phyloP scores from a whole-genome alignment of 2,888 invertebrate species.

The Protophormia terraenovae region DNA sequence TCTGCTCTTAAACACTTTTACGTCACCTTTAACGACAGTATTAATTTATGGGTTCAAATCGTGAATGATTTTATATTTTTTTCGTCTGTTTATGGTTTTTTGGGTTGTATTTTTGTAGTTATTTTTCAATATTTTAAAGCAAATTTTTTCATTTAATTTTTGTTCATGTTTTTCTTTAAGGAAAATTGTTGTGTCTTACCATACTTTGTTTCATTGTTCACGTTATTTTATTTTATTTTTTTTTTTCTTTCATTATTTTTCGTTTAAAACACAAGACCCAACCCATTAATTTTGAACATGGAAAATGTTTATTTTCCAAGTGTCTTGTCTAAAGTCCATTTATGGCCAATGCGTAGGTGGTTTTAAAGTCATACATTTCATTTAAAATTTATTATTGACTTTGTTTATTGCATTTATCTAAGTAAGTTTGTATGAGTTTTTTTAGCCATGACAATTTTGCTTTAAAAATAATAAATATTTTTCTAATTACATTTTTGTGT shows the following conservation, averaged over 20 bases:
- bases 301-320: constrained; percentile 59
- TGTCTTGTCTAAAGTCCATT: constrained; percentile 60
- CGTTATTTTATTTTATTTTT: background rate
- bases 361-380: constrained; percentile 28
- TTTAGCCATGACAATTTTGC: constrained; percentile 55
- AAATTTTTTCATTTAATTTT: constrained; percentile 39
- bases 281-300: constrained; percentile 64
- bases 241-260: background rate
- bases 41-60: constrained; percentile 73
- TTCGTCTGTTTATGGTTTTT: background rate
- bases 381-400: constrained; percentile 24
- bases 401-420: background rate
- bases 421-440: background rate
- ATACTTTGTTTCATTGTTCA: constrained; percentile 5
- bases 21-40: constrained; percentile 72
- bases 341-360: constrained; percentile 47
- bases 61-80: constrained; percentile 67
- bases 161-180: background rate
- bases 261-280: constrained; percentile 56
- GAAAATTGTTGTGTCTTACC: constrained; percentile 30
- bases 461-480: constrained; percentile 5
- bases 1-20: constrained; percentile 62
- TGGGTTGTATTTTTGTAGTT: constrained; percentile 5
- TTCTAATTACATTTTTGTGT: constrained; percentile 56
- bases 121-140: constrained; percentile 37